Evolutionary conservation across 2,797 vertebrate genomes (phyloP).

Genomic region (Cossypha caffra): DNA sequence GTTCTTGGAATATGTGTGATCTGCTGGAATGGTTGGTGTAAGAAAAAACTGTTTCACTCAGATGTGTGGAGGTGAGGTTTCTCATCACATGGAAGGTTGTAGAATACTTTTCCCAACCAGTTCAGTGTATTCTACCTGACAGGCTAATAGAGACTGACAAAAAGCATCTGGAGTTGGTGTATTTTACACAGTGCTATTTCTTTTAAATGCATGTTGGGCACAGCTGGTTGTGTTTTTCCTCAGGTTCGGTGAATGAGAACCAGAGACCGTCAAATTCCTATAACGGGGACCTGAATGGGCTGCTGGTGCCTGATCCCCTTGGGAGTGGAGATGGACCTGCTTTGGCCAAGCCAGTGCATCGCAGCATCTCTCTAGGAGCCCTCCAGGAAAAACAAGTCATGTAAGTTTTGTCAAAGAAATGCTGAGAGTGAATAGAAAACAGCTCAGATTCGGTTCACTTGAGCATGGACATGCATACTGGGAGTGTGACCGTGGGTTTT

Average conservation of each 20-base stretch:
- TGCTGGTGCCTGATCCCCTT: slow-evolving; percentile 87
- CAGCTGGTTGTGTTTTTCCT: background rate
- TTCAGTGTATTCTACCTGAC: background rate
- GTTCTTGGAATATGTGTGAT: background rate
- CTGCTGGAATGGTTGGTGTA: background rate
- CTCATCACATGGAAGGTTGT: background rate
- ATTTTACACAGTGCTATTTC: background rate
- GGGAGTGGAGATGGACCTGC: slow-evolving; percentile 77
- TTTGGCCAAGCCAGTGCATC: slow-evolving; percentile 79
- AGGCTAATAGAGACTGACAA: background rate
- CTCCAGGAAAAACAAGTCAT: slow-evolving; percentile 90
- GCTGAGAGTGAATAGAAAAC: background rate
- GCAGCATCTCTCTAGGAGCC: slow-evolving; percentile 79
- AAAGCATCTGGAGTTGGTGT: background rate
- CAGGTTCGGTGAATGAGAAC: slow-evolving; percentile 78
- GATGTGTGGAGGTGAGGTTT: background rate
- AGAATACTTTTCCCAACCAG: background rate
- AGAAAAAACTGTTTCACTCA: background rate
- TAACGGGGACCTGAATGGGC: slow-evolving; percentile 95
- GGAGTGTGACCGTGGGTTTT: background rate
- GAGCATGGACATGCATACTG: background rate
- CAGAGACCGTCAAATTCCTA: slow-evolving; percentile 84
- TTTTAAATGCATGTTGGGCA: background rate
- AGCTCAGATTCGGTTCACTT: accelerated
- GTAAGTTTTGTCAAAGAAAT: slow-evolving; percentile 77